phyloP scores from a whole-genome alignment of 53 echinoderm and acorn worm genomes.

The Mesocentrotus franciscanus region DNA sequence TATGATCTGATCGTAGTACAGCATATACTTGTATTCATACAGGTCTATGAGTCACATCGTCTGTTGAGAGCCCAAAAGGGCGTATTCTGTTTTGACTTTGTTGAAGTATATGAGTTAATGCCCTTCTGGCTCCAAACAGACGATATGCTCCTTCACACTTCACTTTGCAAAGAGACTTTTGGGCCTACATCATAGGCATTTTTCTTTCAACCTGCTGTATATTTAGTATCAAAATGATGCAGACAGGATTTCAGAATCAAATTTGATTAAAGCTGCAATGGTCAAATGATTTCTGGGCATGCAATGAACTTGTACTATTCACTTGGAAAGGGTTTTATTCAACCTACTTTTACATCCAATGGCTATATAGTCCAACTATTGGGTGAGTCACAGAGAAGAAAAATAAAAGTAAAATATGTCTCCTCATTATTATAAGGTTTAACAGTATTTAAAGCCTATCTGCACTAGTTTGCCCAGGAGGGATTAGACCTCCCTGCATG shows the following conservation, averaged over 20 bases:
- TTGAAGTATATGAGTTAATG: too few species aligned
- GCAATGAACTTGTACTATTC: not conserved
- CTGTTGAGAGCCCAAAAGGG: too few species aligned
- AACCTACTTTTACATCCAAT: not conserved
- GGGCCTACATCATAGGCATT: not conserved
- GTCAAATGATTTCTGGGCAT: not conserved
- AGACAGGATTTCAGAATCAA: not conserved
- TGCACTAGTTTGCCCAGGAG: too few species aligned
- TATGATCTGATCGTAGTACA: not conserved
- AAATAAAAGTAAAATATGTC: not conserved
- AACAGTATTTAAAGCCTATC: too few species aligned
- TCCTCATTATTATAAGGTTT: not conserved
- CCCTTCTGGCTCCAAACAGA: too few species aligned
- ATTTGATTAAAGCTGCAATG: not conserved
- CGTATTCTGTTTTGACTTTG: too few species aligned
- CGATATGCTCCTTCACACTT: too few species aligned
- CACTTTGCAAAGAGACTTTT: too few species aligned
- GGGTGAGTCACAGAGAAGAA: not conserved
- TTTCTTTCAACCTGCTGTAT: not conserved
- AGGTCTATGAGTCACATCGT: constrained; percentile 10
- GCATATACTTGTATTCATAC: not conserved
- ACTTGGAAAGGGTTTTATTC: not conserved
- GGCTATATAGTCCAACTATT: not conserved
- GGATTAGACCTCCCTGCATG: too few species aligned
- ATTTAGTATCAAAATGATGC: not conserved